Evolutionary conservation across 2,113 vertebrate species (phyloP), one percentile per base, ranked within the genome.

Genomic region (Psephotus haematonotus): DNA sequence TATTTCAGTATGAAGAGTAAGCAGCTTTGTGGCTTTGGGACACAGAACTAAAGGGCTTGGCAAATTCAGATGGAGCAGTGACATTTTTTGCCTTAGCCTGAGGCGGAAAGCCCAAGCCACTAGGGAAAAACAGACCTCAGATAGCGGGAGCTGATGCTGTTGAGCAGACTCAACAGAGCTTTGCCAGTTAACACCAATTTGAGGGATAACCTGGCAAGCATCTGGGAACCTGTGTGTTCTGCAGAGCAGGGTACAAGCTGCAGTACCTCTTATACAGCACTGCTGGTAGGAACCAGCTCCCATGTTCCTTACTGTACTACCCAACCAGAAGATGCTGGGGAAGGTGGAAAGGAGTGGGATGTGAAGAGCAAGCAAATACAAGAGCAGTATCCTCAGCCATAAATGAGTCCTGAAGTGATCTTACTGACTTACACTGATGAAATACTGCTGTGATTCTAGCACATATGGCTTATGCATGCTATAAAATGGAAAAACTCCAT

Each of bases 1-100:
- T 59, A 44, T 70, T 93, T 90, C 53, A 65, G 53, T 25, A 31
- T 57, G 44, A 82, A 62, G 52, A 74, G 53, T 81, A 83, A 94
- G 83, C 59, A 81, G 76, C 59, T 92, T 69, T 88, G 64, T 93
- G 86, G 76, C 68, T 95, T 86, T 88, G 59, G 44, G 67, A 83
- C 44, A 15, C 17, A 41, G 75, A 80, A 47, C 47, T 65, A 43
- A 85, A 68, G 43, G 18, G 50, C 39, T 82, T 86, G 62, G 69
- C 1, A 6, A 90, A 90, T 69, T 88, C 70, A 88, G 31, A 69
- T 59, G 63, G 82, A 96, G 49, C 62, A 49, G 7, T 84, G 86
- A 35, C 31, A 33, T 76, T 80, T 93, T 91, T 92, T 90, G 82
- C 50, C 53, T 49, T 46, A 77, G 70, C 64, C 37, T 50, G 60